These are phyloP conservation scores for Ormia ochracea DNA, from an alignment of 2,888 invertebrate genomes.

Conservation along the genomic window DNA sequence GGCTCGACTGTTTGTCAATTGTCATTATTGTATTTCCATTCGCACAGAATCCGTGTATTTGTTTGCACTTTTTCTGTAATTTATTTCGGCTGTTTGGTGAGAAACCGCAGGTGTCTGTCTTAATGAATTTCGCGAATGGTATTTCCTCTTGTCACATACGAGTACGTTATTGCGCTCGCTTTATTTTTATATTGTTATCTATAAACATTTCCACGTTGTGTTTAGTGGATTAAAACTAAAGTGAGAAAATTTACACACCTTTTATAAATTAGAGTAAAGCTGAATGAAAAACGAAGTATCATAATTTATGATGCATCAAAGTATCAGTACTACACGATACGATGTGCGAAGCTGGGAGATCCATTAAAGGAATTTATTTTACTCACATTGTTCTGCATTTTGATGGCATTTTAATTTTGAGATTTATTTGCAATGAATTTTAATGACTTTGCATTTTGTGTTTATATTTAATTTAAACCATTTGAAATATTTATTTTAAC, in stretches of 20 bases:
- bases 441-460: no score
- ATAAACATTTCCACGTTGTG: slow-evolving; percentile 52
- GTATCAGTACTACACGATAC: not conserved
- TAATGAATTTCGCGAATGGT: slow-evolving; percentile 61
- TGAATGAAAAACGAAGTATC: not conserved
- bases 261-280: not conserved
- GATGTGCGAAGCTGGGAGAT: not conserved
- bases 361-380: not conserved
- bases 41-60: not conserved
- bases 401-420: no score
- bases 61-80: slow-evolving; percentile 5
- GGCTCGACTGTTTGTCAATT: slow-evolving; percentile 45
- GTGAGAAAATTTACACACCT: slow-evolving; percentile 46
- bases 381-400: no score
- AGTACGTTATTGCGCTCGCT: slow-evolving; percentile 11
- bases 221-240: slow-evolving; percentile 48
- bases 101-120: slow-evolving; percentile 56
- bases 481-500: no score
- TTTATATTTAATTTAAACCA: no score
- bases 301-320: slow-evolving; percentile 1
- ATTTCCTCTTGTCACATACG: slow-evolving; percentile 59
- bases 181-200: slow-evolving; percentile 51
- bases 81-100: slow-evolving; percentile 40
- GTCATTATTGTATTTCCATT: not conserved
- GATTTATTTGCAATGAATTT: no score